Conservation (phyloP, 2,113 vertebrate genomes). For the Tenrec ecaudatus region DNA sequence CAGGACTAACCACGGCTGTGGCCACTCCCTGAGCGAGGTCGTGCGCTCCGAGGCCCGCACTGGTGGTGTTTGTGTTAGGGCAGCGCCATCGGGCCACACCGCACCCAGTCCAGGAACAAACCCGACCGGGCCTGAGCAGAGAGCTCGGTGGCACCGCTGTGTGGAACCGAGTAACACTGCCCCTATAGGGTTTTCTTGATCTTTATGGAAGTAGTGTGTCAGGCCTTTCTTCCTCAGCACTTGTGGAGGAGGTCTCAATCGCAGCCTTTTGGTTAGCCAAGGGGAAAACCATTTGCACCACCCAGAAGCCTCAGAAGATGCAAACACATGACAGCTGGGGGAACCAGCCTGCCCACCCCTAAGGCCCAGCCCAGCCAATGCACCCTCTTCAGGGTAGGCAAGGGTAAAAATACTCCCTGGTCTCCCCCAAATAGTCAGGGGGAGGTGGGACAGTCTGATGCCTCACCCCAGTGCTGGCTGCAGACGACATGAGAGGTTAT, state of each 20-base stretch:
- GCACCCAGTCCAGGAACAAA: no score
- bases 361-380: neutral
- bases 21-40: neutral
- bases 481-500: no score
- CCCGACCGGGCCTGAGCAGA: no score
- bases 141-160: no score
- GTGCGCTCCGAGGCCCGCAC: neutral
- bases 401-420: neutral
- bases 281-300: neutral
- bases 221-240: neutral
- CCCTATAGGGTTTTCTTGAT: neutral
- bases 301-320: neutral
- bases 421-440: neutral
- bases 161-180: neutral
- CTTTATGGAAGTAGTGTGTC: neutral
- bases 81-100: neutral
- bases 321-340: neutral
- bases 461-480: neutral
- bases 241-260: neutral
- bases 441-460: neutral
- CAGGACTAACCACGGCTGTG: neutral
- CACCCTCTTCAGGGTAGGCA: neutral
- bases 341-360: neutral
- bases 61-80: neutral
- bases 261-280: neutral